Conservation (phyloP, 2,797 vertebrate species). For the Furcifer pardalis region DNA sequence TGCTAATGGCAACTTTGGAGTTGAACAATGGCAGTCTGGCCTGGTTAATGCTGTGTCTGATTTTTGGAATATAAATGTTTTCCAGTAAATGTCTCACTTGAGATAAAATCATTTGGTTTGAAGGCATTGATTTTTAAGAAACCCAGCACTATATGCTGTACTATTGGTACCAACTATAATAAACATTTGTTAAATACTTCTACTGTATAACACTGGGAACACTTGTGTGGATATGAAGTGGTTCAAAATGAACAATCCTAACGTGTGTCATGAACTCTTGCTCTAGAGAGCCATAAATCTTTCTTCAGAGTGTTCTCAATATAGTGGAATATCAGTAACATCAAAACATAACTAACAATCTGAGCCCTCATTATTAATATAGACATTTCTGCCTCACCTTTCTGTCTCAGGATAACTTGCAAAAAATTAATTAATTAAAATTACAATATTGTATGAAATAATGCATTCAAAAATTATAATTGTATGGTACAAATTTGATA, state of each 20-base stretch:
- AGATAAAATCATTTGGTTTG: conserved; percentile 13
- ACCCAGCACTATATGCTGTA: conserved; percentile 3
- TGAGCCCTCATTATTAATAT: background rate
- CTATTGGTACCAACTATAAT: conserved; percentile 17
- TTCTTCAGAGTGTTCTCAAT: conserved; percentile 18
- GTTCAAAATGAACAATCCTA: conserved; percentile 8
- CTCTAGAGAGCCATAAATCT: background rate
- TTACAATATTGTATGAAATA: background rate
- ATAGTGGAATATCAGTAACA: conserved; percentile 1
- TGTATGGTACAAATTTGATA: too few species aligned
- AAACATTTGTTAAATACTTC: conserved; percentile 21
- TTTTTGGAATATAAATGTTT: background rate
- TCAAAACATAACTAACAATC: background rate
- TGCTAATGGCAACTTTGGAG: accelerated
- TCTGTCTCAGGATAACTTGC: background rate
- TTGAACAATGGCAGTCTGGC: background rate
- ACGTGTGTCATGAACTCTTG: background rate
- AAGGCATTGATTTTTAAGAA: conserved; percentile 28
- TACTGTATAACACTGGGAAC: conserved; percentile 9
- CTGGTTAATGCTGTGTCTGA: background rate
- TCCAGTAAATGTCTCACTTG: background rate
- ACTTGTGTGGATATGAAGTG: conserved; percentile 19
- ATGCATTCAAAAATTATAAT: background rate
- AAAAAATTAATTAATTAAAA: too few species aligned
- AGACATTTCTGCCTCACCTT: background rate